Evolutionary conservation across 2,888 invertebrate genomes (phyloP).

Genomic region (Aleiodes leptofemur): DNA sequence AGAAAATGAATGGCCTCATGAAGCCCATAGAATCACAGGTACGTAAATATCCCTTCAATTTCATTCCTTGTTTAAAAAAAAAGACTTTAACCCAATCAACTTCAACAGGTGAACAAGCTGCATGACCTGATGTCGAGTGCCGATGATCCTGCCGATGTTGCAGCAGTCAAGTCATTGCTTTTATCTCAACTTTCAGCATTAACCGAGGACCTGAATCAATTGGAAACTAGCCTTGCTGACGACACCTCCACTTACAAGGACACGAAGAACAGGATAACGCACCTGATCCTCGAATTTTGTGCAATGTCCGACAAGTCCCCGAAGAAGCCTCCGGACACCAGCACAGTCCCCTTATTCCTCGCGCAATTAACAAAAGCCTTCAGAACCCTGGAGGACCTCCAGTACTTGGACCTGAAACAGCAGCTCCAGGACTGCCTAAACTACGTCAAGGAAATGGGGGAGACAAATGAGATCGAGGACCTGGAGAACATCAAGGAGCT

Average conservation of each 20-base stretch:
- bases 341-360: slow-evolving; percentile 33
- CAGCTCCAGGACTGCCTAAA: slow-evolving; percentile 66
- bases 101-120: slow-evolving; percentile 62
- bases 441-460: slow-evolving; percentile 71
- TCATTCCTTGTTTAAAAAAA: background rate
- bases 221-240: slow-evolving; percentile 62
- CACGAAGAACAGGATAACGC: slow-evolving; percentile 62
- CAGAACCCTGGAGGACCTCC: slow-evolving; percentile 65
- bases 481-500: slow-evolving; percentile 72
- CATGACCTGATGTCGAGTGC: slow-evolving; percentile 50
- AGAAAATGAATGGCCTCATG: background rate
- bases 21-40: background rate
- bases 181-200: slow-evolving; percentile 62
- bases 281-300: slow-evolving; percentile 65
- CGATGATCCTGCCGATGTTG: slow-evolving; percentile 49
- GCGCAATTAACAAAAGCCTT: slow-evolving; percentile 62
- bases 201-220: slow-evolving; percentile 58
- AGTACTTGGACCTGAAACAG: slow-evolving; percentile 66
- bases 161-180: slow-evolving; percentile 59
- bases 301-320: slow-evolving; percentile 31
- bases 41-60: background rate
- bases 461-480: slow-evolving; percentile 69
- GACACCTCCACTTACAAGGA: slow-evolving; percentile 62
- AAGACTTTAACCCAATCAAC: background rate
- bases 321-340: background rate